Evolutionary conservation across 2,113 vertebrate species (phyloP), one percentile per base, ranked within the genome.

Genomic region (Pelmatolapia mariae): DNA sequence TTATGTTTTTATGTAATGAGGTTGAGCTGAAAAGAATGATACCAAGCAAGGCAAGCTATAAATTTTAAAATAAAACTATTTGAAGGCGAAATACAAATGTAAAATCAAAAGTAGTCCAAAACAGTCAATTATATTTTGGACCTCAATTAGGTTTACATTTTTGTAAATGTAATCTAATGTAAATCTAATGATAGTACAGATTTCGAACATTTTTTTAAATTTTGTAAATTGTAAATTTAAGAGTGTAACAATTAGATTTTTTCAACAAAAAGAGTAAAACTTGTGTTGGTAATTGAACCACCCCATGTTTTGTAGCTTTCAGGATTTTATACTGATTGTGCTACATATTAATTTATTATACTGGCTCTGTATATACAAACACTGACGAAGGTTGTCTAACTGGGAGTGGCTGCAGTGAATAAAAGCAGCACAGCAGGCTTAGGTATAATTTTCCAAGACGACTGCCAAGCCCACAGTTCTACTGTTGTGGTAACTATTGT

Each of bases 381-480:
- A 54, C 10, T 22, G 52, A 54, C 1, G 5, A 22, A 6, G 52
- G 52, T 53, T 53, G 52, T 53, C 52, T 22, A 54, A 11, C 3
- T 4, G 52, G 52, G 52, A 54, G 52, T 54, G n/a, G 52, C 52
- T 22, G 52, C 52, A 53, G 52, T 53, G 3, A 53, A 53, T 53
- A 53, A 53, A 53, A 53, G 52, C n/a, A 0, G 52, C n/a, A 22
- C 52, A 53, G 52, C 2, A 6, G 52, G n/a, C 5, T 54, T 0
- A 54, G 52, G 52, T 54, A 54, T 2, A 10, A 4, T 54, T 54
- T 54, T 6, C 52, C 52, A 22, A 54, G n/a, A 54, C 2, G n/a
- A 22, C n/a, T 54, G 52, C 52, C 52, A 53, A 53, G 52, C n/a
- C 52, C 50, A n/a, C 50, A 53, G 50, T 53, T 53, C 16, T 19